Evolutionary conservation across 2,888 invertebrate species (phyloP).

Genomic region (Bhutanitis thaidina): DNA sequence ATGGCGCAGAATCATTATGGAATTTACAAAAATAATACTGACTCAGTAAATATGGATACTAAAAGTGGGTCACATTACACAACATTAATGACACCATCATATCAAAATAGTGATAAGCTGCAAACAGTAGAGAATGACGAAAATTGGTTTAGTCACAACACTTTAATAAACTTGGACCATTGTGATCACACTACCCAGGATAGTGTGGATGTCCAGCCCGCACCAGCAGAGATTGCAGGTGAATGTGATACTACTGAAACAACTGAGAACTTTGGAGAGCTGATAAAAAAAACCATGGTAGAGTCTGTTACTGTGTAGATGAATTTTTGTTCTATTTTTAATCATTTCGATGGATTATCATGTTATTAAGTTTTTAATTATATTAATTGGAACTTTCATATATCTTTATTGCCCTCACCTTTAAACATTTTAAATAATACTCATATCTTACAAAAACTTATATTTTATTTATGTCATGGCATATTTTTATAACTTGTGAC

Average conservation of each 20-base stretch:
- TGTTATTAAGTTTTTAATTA: conserved; percentile 70
- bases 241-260: conserved; percentile 48
- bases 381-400: conserved; percentile 53
- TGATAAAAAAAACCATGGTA: conserved; percentile 95
- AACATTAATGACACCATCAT: conserved; percentile 82
- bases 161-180: conserved; percentile 59
- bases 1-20: conserved; percentile 60
- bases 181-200: conserved; percentile 60
- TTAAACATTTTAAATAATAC: no score
- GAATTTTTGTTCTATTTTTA: conserved; percentile 66
- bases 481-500: no score
- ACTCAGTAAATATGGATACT: conserved; percentile 67
- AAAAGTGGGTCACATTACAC: conserved; percentile 81
- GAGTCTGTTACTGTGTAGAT: conserved; percentile 91
- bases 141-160: conserved; percentile 73
- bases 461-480: no score
- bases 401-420: conserved; percentile 20
- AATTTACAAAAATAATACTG: conserved; percentile 60
- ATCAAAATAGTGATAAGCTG: conserved; percentile 83
- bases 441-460: no score
- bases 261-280: conserved; percentile 91
- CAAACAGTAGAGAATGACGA: conserved; percentile 80
- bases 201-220: conserved; percentile 40
- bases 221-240: conserved; percentile 32
- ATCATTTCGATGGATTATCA: conserved; percentile 58